Percentiles rank a stretch among this genome's conserved stretches.
phyloP scores from a whole-genome alignment of 2,888 invertebrate genomes.

The Scrobipalpa atriplicella region DNA sequence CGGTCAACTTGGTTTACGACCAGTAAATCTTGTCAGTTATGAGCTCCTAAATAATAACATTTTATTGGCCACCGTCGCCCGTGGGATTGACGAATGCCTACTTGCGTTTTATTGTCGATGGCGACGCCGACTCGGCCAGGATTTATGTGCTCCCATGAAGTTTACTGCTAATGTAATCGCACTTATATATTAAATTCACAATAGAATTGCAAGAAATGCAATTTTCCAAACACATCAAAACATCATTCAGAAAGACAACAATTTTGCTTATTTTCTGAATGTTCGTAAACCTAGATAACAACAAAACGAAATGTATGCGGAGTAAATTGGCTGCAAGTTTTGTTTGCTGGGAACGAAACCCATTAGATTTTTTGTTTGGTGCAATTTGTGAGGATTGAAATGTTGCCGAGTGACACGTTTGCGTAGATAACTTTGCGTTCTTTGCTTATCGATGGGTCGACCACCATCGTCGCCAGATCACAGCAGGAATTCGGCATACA shows the following conservation, averaged over 20 bases:
- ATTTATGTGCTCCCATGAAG: conserved; percentile 67
- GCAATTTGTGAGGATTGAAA: conserved; percentile 32
- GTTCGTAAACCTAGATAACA: conserved; percentile 4
- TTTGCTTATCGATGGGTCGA: conserved; percentile 41
- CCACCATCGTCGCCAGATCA: conserved; percentile 40
- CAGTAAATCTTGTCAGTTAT: conserved; percentile 76
- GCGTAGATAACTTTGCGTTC: conserved; percentile 31
- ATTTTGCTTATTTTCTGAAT: background rate
- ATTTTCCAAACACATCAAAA: conserved; percentile 12
- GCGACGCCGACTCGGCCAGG: conserved; percentile 58
- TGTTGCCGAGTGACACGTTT: conserved; percentile 32
- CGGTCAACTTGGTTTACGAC: conserved; percentile 69
- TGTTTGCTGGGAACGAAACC: conserved; percentile 3
- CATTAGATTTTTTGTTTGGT: conserved; percentile 27
- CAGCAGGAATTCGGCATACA: conserved; percentile 46
- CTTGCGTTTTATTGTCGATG: conserved; percentile 67
- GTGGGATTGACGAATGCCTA: conserved; percentile 70
- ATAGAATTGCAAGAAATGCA: conserved; percentile 15
- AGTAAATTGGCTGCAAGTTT: background rate
- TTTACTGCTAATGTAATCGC: conserved; percentile 71
- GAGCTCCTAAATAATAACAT: conserved; percentile 78
- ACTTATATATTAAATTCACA: conserved; percentile 40
- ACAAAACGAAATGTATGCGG: background rate
- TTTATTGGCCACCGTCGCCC: conserved; percentile 71
- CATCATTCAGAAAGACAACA: background rate